Base-by-base conservation (phyloP, 2,113 vertebrate species). In the Hemichromis elongatus region DNA sequence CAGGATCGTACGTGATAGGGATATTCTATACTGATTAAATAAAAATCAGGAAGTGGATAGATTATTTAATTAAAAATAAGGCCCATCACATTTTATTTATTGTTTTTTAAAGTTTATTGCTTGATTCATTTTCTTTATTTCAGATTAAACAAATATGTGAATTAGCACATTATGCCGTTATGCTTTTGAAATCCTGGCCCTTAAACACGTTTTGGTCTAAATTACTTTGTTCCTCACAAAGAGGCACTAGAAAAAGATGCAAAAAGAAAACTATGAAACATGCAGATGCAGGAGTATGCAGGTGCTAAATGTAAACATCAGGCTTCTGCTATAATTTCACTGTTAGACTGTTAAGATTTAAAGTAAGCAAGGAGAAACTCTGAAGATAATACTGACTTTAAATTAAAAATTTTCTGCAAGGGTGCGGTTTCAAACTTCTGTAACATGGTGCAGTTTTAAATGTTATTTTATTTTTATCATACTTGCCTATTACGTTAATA, bases 141-240 rank as follows among this genome's bases (percentile, higher is more conserved):
- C 5, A 50, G 16, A 19, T 50, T 19, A 75, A 19, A 0, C 68
- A 75, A 45, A 4, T 50, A 5, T 19, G 18, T 1, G 40, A 70
- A 70, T 26, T 0, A 70, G 0, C 37, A 8, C 24, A 12, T 63
- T 37, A 1, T 63, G 0, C 0, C 37, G 1, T 73, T 73, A 0
- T 12, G 24, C 24, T 73, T 73, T 28, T 50, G 18, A 73, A 50
- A 30, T 50, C 24, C 42, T 28, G 50, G 16, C 1, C 18, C 24
- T 0, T 40, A 2, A 19, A 50, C 18, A 5, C 13, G 28, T 50
- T 75, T 73, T 0, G 5, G 47, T 3, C 45, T 30, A 45, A 50
- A 50, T 73, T 73, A 47, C 42, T 73, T 47, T 47, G 40, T 28
- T 50, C 13, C 16, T 12, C 42, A 50, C 9, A 75, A 52, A 75